phyloP scores from a whole-genome alignment of 2,797 vertebrate genomes.

The Acrocephalus scirpaceus region DNA sequence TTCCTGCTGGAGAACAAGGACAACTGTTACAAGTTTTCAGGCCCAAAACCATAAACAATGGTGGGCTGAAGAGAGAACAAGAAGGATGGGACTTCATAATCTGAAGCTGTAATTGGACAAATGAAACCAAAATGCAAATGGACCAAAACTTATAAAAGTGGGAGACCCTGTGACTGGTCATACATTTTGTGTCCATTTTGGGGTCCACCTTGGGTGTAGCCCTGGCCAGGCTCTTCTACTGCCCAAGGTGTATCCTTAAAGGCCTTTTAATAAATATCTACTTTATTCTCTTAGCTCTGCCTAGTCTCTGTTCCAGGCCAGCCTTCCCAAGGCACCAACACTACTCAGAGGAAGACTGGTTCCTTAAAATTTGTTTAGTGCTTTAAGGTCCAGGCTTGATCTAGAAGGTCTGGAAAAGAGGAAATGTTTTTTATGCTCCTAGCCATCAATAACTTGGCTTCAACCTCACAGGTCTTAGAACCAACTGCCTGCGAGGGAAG shows the following conservation, averaged over 20 bases:
- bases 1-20: not conserved
- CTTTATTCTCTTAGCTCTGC: not conserved
- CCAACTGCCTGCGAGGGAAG: not conserved
- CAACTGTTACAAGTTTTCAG: not conserved
- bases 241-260: not conserved
- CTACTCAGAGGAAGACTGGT: not conserved
- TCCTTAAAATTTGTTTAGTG: not conserved
- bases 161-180: accelerated
- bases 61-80: not conserved
- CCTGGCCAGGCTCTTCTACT: not conserved
- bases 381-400: not conserved
- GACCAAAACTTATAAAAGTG: not conserved
- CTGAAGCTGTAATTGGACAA: not conserved
- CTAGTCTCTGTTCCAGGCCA: not conserved
- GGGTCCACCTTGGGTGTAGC: not conserved
- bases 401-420: not conserved
- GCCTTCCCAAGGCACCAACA: not conserved
- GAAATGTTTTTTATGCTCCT: not conserved
- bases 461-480: not conserved
- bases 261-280: not conserved
- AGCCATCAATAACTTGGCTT: not conserved
- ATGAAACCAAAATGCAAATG: not conserved
- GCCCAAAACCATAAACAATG: not conserved
- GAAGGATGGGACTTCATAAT: not conserved
- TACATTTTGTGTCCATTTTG: not conserved